Conservation (phyloP, 2,888 invertebrate genomes). For the Bibio marci region DNA sequence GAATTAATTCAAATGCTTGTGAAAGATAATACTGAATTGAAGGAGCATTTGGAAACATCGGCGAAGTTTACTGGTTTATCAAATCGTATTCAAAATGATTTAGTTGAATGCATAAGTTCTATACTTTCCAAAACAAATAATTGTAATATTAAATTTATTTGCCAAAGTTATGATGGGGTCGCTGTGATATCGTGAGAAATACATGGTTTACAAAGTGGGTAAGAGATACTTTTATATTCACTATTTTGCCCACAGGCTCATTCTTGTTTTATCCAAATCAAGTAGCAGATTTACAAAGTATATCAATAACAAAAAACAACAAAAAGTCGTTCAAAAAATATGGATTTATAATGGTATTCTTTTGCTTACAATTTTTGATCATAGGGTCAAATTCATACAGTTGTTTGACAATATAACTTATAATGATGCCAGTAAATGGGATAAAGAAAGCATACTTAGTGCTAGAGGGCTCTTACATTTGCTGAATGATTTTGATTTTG, state of each 20-base stretch:
- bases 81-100: constrained; percentile 15
- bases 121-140: constrained; percentile 7
- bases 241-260: constrained; percentile 14
- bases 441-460: constrained; percentile 1
- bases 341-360: constrained; percentile 11
- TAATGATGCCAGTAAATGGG: constrained; percentile 1
- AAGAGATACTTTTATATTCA: constrained; percentile 13
- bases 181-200: constrained; percentile 11
- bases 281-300: too few species aligned
- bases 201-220: constrained; percentile 14
- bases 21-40: constrained; percentile 11
- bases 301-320: constrained; percentile 7
- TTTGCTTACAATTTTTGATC: constrained; percentile 9
- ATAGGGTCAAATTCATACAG: neutral
- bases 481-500: constrained; percentile 5
- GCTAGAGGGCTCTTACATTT: constrained; percentile 4
- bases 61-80: constrained; percentile 14
- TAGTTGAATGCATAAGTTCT: constrained; percentile 10
- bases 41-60: constrained; percentile 12
- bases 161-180: constrained; percentile 14
- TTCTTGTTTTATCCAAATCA: constrained; percentile 9
- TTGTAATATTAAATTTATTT: constrained; percentile 9
- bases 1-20: constrained; percentile 10
- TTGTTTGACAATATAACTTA: neutral
- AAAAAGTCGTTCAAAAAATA: constrained; percentile 9